A percentile compares a stretch with the other conserved stretches of the same genome.
Conservation (phyloP, 2,113 vertebrate genomes). For the Gyps fulvus region DNA sequence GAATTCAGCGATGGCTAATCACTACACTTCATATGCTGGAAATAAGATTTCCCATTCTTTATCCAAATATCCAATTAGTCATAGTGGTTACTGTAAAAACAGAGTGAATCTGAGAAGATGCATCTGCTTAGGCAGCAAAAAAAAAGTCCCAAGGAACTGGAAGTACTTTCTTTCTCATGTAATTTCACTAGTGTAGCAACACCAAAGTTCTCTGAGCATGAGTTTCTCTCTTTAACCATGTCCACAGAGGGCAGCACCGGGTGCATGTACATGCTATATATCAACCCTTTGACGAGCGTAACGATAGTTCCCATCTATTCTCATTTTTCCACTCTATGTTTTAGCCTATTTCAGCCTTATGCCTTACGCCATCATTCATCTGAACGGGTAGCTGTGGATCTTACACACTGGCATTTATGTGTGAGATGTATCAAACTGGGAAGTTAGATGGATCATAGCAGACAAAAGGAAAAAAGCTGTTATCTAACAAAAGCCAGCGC, state of each 20-base stretch:
- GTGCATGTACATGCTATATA: neutral
- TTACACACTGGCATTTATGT: slow-evolving; percentile 40
- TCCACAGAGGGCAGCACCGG: neutral
- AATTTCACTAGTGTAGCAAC: neutral
- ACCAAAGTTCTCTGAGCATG: neutral
- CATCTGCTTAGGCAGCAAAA: slow-evolving; percentile 20
- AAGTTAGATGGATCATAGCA: neutral
- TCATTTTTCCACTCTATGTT: neutral
- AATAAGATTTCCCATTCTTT: slow-evolving; percentile 12
- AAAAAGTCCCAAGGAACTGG: neutral
- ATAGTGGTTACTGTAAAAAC: neutral
- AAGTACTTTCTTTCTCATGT: neutral
- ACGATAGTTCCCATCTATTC: neutral
- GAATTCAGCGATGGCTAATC: neutral
- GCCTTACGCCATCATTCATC: neutral
- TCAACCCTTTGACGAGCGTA: neutral
- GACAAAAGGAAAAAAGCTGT: slow-evolving; percentile 3
- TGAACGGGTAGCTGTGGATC: neutral
- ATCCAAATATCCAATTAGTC: slow-evolving; percentile 42
- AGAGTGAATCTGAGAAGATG: slow-evolving; percentile 28
- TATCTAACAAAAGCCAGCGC: slow-evolving; percentile 53
- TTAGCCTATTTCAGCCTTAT: slow-evolving; percentile 1
- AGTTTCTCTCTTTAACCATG: neutral
- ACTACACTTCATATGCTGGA: neutral
- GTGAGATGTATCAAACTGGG: slow-evolving; percentile 21